Conservation (phyloP, 1,140 invertebrate genomes). For the Bombus impatiens region DNA sequence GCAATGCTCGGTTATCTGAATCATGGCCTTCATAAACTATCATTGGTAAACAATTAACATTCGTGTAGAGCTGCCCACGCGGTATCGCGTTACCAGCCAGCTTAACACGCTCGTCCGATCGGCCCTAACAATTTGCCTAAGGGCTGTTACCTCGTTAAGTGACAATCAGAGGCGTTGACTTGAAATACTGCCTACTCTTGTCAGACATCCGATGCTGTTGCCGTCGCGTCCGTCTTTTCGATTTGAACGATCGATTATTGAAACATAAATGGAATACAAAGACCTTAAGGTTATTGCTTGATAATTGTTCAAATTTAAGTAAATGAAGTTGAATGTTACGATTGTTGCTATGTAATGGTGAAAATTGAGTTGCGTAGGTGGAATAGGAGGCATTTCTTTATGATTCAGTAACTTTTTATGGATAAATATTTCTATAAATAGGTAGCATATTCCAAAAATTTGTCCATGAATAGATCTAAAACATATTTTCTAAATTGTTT, state of each 20-base stretch:
- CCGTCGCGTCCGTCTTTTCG: background rate
- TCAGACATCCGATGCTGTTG: constrained; percentile 34
- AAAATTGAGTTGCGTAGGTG: no score
- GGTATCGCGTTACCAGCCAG: constrained; percentile 55
- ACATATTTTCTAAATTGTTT: no score
- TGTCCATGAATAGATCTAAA: no score
- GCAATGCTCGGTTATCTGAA: constrained; percentile 54
- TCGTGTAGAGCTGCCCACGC: constrained; percentile 73
- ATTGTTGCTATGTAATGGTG: no score
- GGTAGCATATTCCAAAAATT: no score
- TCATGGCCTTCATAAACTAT: constrained; percentile 78
- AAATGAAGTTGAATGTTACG: no score
- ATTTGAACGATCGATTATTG: background rate
- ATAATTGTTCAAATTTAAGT: no score
- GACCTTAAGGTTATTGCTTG: background rate
- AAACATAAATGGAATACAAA: background rate
- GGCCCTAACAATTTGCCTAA: constrained; percentile 76
- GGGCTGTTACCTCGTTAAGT: constrained; percentile 80
- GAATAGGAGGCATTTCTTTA: no score
- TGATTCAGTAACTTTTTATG: no score
- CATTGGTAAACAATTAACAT: constrained; percentile 79
- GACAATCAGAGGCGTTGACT: constrained; percentile 78
- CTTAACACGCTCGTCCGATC: constrained; percentile 50
- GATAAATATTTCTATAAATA: no score
- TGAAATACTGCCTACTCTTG: constrained; percentile 69